Conservation (phyloP, 2,888 invertebrate species). For the Branchipolynoe longqiensis region DNA sequence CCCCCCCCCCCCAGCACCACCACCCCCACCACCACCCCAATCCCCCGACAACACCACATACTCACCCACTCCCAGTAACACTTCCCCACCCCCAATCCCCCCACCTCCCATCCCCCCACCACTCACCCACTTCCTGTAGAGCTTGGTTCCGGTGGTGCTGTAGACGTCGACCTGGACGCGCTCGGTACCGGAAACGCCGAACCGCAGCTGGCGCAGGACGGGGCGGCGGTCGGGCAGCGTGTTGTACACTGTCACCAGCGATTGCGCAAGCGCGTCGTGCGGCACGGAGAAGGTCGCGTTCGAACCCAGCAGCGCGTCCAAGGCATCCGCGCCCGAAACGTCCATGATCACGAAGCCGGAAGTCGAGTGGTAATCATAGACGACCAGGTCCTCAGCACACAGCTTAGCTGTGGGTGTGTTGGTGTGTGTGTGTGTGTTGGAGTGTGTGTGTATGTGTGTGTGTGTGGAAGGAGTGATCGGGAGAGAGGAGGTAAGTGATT, state of each 20-base stretch:
- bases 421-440: no score
- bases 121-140: conserved; percentile 44
- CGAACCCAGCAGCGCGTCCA: conserved; percentile 8
- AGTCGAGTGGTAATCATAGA: not conserved
- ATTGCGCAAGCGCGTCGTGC: conserved; percentile 6
- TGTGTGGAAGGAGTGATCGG: no score
- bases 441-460: no score
- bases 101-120: no score
- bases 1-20: no score
- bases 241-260: conserved; percentile 33
- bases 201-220: not conserved
- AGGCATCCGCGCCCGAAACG: conserved; percentile 25
- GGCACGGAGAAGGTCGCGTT: conserved; percentile 21
- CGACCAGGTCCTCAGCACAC: not conserved
- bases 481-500: no score
- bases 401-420: conserved; percentile 30
- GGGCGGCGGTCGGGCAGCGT: conserved; percentile 1
- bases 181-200: conserved; percentile 7
- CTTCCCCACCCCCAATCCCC: no score
- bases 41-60: no score
- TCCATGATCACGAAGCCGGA: conserved; percentile 4
- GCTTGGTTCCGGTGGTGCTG: not conserved
- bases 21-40: no score
- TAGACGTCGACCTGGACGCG: conserved; percentile 31
- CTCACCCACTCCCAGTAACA: no score